Percentiles rank a stretch among this genome's conserved stretches.
phyloP scores from a whole-genome alignment of 1,140 invertebrate species.

The Araneus ventricosus region DNA sequence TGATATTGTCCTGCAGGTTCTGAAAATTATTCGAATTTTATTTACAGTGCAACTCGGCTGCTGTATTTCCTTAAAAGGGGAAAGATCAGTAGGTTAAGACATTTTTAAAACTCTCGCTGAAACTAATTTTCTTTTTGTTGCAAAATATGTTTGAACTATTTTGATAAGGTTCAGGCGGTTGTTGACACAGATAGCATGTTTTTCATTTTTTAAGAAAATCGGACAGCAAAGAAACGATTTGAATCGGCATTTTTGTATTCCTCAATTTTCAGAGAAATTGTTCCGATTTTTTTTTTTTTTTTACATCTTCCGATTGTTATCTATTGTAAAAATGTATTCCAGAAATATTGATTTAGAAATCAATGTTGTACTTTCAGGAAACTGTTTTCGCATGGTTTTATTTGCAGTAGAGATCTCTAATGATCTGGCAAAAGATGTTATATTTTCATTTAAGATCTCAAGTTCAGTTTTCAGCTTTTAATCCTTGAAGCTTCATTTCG shows the following conservation, averaged over 20 bases:
- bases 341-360: too few relatives aligned
- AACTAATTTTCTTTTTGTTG: not conserved
- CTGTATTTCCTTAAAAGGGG: not conserved
- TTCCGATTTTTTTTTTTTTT: too few relatives aligned
- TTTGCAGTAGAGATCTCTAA: too few relatives aligned
- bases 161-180: not conserved
- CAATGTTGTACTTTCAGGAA: too few relatives aligned
- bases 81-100: not conserved
- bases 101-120: not conserved
- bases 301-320: too few relatives aligned
- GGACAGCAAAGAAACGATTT: not conserved
- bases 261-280: too few relatives aligned
- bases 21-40: not conserved
- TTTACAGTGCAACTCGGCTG: not conserved
- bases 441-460: too few relatives aligned
- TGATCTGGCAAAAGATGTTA: too few relatives aligned
- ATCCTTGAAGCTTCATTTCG: too few relatives aligned
- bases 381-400: too few relatives aligned
- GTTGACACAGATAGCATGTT: not conserved
- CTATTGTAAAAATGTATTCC: too few relatives aligned
- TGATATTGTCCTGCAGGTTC: not conserved
- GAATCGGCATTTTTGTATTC: not conserved
- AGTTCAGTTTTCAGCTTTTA: too few relatives aligned
- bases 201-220: not conserved
- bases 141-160: not conserved